These are phyloP conservation scores for Acrocephalus kingi DNA, from an alignment of 2,113 vertebrate genomes.

Conservation along the genomic window DNA sequence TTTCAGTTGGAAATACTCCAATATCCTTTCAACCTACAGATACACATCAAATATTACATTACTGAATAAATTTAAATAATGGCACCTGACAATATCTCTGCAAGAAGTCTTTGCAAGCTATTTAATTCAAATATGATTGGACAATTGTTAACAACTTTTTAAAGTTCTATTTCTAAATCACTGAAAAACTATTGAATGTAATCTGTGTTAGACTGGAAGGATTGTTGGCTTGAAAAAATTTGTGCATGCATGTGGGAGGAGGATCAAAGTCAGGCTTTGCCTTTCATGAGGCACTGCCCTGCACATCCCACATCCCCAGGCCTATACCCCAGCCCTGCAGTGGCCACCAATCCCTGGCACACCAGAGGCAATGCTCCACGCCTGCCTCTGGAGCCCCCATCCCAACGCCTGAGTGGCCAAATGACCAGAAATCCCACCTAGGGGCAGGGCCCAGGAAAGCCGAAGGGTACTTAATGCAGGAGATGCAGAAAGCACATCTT, in stretches of 20 bases:
- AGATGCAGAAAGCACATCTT: neutral
- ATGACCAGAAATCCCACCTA: neutral
- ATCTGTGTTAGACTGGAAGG: neutral
- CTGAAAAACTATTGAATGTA: neutral
- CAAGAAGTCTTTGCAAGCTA: neutral
- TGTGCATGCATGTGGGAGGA: accelerated
- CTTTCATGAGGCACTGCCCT: neutral
- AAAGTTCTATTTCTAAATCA: neutral
- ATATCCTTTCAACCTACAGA: neutral
- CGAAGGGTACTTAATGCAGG: neutral
- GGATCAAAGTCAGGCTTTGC: neutral
- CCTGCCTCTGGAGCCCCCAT: neutral
- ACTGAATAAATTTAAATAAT: neutral
- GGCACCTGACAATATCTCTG: neutral
- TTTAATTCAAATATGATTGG: neutral
- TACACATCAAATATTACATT: neutral
- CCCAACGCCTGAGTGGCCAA: neutral
- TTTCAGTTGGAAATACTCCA: neutral
- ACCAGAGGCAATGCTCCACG: accelerated
- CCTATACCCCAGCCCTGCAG: neutral
- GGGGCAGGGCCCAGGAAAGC: too few relatives aligned
- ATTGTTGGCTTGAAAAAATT: neutral
- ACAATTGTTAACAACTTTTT: neutral
- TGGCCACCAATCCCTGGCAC: neutral
- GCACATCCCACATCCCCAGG: neutral